Base-by-base conservation (phyloP, 2,888 invertebrate species). In the Ennomos erosarius region DNA sequence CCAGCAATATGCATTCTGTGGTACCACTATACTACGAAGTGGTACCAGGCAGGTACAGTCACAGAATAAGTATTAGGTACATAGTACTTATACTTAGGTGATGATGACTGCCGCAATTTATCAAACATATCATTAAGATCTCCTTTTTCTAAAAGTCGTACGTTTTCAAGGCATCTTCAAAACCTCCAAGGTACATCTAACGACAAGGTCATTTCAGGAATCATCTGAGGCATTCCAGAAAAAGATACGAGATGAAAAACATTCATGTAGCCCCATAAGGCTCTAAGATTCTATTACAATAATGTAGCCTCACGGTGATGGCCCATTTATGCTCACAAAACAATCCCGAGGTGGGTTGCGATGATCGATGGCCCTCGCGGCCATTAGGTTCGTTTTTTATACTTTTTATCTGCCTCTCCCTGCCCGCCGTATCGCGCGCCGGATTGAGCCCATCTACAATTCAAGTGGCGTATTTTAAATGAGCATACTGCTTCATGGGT, bases 281-380 rank as follows among this genome's bases (percentile, higher is more conserved):
- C 49, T 55, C 55, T 60, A 33, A 67, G 51, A 46, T 64, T 65
- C 45, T 59, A 70, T 59, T 67, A 64, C 42, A 64, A 65, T 66
- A 65, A 59, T 60, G 58, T 67, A 60, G 50, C 55, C 64, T 62
- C 63, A 68, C 49, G 57, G 52, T 65, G 68, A 67, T 67, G 64
- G 50, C 48, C 55, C 44, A 55, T 61, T 64, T 50, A 63, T 55
- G 56, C 58, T 64, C 64, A 62, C 65, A 64, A 71, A 68, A 72
- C 69, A 76, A 74, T 70, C 67, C 67, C 70, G 68, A 74, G 75
- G 76, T 73, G 71, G 75, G 67, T 55, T 62, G 64, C 60, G 63
- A 78, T 82, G 84, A 84, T 84, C 77, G 81, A 85, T 82, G 75
- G 68, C 61, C 64, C 68, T 50, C 63, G 55, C 65, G 55, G 56